phyloP scores from a whole-genome alignment of 2,797 vertebrate species.

The Alcedo atthis region DNA sequence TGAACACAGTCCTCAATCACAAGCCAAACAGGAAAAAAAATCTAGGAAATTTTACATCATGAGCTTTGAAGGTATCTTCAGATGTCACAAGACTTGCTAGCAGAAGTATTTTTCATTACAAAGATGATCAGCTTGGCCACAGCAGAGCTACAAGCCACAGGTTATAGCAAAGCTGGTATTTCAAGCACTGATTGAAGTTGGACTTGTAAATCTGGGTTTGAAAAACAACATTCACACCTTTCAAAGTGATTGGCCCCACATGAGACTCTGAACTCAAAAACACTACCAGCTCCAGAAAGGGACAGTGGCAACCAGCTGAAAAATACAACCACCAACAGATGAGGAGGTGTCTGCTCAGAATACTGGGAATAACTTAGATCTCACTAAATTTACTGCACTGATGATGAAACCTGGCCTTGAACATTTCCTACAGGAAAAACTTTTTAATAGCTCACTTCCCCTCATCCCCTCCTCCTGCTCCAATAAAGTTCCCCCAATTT shows the following conservation, averaged over 20 bases:
- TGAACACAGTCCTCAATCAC: background rate
- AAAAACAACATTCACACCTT: background rate
- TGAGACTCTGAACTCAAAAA: background rate
- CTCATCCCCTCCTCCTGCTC: background rate
- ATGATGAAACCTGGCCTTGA: background rate
- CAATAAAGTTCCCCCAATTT: background rate
- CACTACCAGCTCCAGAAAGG: background rate
- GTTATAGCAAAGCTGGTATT: background rate
- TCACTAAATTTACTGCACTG: background rate
- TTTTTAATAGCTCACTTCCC: background rate
- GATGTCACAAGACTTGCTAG: background rate
- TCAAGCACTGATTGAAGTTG: background rate
- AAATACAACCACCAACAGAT: background rate
- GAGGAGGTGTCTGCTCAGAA: background rate
- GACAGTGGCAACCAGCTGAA: background rate
- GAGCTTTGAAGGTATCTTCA: background rate
- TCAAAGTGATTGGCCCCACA: background rate
- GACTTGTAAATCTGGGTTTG: background rate
- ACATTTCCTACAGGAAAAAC: background rate
- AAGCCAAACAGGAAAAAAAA: background rate
- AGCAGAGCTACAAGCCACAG: background rate
- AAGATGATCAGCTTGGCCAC: background rate
- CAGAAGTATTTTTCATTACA: background rate
- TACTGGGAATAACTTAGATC: background rate
- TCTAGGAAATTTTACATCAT: background rate